These are phyloP conservation scores for Oenanthe melanoleuca DNA, from an alignment of 2,113 vertebrate species.

Conservation along the genomic window DNA sequence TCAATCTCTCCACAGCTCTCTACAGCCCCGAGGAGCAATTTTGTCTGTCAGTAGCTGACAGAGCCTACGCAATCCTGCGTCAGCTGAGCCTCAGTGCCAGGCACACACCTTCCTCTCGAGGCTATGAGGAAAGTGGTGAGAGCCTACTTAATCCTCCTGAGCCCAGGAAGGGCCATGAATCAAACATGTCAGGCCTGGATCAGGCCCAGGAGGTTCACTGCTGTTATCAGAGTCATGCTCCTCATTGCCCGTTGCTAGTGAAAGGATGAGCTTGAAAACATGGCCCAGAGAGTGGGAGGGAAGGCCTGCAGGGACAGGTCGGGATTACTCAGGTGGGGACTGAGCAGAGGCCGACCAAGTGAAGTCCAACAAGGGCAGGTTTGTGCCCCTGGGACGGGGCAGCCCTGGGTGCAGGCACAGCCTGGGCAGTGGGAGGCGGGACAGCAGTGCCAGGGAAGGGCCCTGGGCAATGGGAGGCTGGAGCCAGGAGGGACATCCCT, in stretches of 20 bases:
- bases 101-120: neutral
- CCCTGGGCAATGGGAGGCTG: neutral
- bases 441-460: neutral
- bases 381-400: neutral
- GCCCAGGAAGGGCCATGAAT: neutral
- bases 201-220: neutral
- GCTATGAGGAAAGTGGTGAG: neutral
- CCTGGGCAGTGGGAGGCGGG: neutral
- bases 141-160: neutral
- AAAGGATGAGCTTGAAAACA: neutral
- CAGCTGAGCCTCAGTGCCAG: neutral
- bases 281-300: neutral
- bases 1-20: neutral
- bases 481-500: too few relatives aligned
- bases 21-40: neutral
- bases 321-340: neutral
- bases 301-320: neutral
- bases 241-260: neutral
- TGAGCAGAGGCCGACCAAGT: neutral
- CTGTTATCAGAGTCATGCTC: neutral
- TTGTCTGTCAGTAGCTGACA: neutral
- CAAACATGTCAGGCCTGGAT: neutral
- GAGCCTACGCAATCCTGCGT: rapidly evolving
- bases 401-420: rapidly evolving
- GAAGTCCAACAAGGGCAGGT: neutral